Percentiles rank a stretch among this genome's conserved stretches.
phyloP scores from a whole-genome alignment of 1,140 invertebrate genomes.

The Drosophila arizonae region DNA sequence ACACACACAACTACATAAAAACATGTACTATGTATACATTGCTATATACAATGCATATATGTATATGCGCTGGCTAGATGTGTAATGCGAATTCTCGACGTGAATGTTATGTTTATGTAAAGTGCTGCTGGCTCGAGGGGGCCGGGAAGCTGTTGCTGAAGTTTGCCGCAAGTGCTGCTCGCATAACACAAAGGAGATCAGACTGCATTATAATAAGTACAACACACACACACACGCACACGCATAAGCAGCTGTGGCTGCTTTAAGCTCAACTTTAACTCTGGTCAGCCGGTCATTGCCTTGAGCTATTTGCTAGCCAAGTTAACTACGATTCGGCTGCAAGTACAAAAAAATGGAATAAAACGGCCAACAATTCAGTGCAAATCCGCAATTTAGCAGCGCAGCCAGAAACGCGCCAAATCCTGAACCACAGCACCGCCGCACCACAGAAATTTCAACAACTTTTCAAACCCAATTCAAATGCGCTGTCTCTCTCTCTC shows the following conservation, averaged over 20 bases:
- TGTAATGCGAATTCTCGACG: conserved; percentile 77
- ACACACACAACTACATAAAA: conserved; percentile 20
- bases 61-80: conserved; percentile 49
- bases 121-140: conserved; percentile 50
- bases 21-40: conserved; percentile 11
- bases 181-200: conserved; percentile 27
- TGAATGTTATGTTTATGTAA: conserved; percentile 81
- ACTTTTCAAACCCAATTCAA: conserved; percentile 23
- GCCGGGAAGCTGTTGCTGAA: conserved; percentile 48
- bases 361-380: conserved; percentile 9
- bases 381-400: conserved; percentile 36
- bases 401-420: conserved; percentile 26
- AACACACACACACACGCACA: conserved; percentile 8
- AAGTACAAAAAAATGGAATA: neutral
- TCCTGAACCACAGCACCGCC: conserved; percentile 1
- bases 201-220: conserved; percentile 42
- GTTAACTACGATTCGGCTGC: conserved; percentile 15
- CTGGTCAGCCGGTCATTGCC: neutral
- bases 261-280: conserved; percentile 62
- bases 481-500: neutral
- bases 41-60: conserved; percentile 9
- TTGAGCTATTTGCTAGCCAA: neutral
- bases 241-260: conserved; percentile 2
- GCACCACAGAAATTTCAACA: conserved; percentile 24
- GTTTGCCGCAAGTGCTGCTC: conserved; percentile 50